Conservation (phyloP, 1,140 invertebrate genomes). For the Drosophila eugracilis region DNA sequence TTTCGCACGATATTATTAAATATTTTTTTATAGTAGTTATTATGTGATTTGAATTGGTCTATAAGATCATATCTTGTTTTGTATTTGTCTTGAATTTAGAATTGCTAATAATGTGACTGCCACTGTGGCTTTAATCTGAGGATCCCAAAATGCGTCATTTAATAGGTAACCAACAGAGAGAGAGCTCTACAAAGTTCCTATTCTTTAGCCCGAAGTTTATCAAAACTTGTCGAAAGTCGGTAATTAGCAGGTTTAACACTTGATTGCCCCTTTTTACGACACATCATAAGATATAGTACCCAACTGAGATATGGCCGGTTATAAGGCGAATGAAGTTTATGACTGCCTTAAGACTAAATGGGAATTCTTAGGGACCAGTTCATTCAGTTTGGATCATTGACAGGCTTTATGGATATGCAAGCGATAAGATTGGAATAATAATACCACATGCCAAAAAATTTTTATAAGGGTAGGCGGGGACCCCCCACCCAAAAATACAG, state of each 20-base stretch:
- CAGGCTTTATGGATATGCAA: constrained; percentile 33
- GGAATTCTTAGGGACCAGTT: constrained; percentile 7
- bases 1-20: background rate
- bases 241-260: constrained; percentile 24
- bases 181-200: constrained; percentile 3
- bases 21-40: background rate
- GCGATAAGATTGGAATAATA: constrained; percentile 33
- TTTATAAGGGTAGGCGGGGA: background rate
- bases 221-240: constrained; percentile 17
- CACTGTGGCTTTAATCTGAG: constrained; percentile 2
- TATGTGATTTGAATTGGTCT: background rate
- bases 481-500: constrained; percentile 1
- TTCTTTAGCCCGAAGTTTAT: constrained; percentile 15
- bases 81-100: background rate
- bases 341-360: background rate
- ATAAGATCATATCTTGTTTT: background rate
- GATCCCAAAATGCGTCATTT: constrained; percentile 11
- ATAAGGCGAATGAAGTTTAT: constrained; percentile 7
- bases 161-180: background rate
- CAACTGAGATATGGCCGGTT: constrained; percentile 17
- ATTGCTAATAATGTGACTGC: background rate
- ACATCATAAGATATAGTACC: constrained; percentile 26
- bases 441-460: constrained; percentile 14
- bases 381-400: constrained; percentile 39
- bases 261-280: constrained; percentile 35